Base-by-base conservation (phyloP, 2,888 invertebrate species). In the Tipula lateralis region DNA sequence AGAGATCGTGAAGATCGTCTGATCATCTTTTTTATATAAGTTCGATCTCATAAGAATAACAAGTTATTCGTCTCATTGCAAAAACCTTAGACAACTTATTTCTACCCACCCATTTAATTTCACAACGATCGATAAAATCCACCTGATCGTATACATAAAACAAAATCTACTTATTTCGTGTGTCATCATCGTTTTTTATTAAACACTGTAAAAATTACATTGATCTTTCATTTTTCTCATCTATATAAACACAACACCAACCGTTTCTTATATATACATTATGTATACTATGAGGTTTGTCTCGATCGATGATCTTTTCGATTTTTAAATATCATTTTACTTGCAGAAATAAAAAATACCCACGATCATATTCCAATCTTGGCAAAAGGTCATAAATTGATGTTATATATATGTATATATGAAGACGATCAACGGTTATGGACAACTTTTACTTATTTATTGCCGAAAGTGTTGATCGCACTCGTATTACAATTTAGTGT, bases 221-320 rank as follows among this genome's bases (percentile, higher is more conserved):
- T 66, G 66, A 66, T 66, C 66, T 66, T 24, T 66, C 66, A 24
- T 66, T 24, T 24, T 66, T 44, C 7, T 44, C n/a, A n/a, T 16
- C 24, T 9, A 24, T 1, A 24, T n/a, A 24, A 66, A 24, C 66
- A 19, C 66, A 24, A 16, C 6, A 36, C 9, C 9, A 36, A 36
- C 36, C 44, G 16, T 50, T 50, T 50, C 16, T 39, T 39, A 9
- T 39, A 13, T 44, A 16, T 44, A 44, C 1, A 16, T 44, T 44
- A 1, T 44, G 0, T 44, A 6, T 66, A 6, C 24, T 24, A 9
- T 44, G n/a, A n/a, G n/a, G n/a, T 44, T 44, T 44, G 44, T 66
- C 66, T 19, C 66, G 66, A 66, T 66, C 66, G 66, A 66, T 66
- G 66, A 66, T 66, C 66, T 66, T 66, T 66, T 66, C 66, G 66